Base-by-base conservation (phyloP, 2,888 invertebrate genomes). In the Phrixothrix hirtus region DNA sequence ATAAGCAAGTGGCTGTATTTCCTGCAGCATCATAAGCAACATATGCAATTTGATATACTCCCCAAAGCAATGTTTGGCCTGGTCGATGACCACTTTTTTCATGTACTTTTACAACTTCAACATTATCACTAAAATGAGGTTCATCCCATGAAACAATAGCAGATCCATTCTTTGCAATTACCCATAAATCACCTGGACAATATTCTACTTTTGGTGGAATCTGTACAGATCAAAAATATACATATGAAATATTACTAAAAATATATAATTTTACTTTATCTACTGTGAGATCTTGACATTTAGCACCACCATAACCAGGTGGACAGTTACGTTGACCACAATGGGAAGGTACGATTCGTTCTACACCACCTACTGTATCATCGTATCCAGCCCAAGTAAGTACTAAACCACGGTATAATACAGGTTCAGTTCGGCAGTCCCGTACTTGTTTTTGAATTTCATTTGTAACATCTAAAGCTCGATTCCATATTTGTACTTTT, bases 311-410 rank as follows among this genome's bases (percentile, higher is more conserved):
- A 70, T 92, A 94, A 32, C 94, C 95, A 38, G 90, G 87, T 2
- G 92, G 88, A 69, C 96, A 96, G 45, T 88, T 85, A 64, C 91
- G 81, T 71, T 93, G 90, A 3, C 95, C 95, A 65, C 96, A 96
- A 62, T 90, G 87, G 0, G 95, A 94, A 9, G 95, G 95, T 2
- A 92, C 93, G 17, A 90, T 86, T 68, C 94, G 82, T 76, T 95
- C 95, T 10, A 95, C 94, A 17, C 94, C 94, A 44, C 95, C 95
- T 14, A 84, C 77, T 1, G 89, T 86, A 58, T 90, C 87, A 72
- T 95, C 94, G 71, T 95, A 97, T 13, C 95, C 95, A 21, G 92
- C 88, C 94, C 96, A 97, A 14, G 94, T 93, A 0, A 95, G 79
- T 1, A 92, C 84, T 3, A 97, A 78, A 1, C 88, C 90, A 64